These are phyloP conservation scores for Ophioderma brevispina DNA, from an alignment of 35 echinoderm and acorn worm genomes.

Conservation along the genomic window DNA sequence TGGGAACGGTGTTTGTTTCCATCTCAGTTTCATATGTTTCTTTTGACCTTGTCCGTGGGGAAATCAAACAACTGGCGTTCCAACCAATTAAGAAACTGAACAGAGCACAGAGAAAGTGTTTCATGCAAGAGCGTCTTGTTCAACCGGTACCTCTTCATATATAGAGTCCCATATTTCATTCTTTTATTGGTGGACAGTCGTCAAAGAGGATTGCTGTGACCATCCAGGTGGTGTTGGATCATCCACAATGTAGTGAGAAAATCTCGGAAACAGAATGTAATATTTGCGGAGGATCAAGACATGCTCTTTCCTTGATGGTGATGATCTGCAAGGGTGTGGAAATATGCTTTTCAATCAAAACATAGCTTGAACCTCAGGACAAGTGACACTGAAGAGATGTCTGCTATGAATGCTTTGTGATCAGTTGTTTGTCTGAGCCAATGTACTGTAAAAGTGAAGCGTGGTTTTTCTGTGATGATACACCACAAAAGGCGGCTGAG, in stretches of 20 bases:
- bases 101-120: neutral
- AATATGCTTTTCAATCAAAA: conserved; percentile 2
- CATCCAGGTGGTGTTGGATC: neutral
- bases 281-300: neutral
- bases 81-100: neutral
- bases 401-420: neutral
- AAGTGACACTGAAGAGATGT: neutral
- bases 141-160: neutral
- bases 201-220: conserved; percentile 7
- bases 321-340: neutral
- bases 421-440: neutral
- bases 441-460: neutral
- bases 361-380: neutral
- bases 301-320: conserved; percentile 7
- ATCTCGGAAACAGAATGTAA: neutral
- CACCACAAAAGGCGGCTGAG: too few species aligned
- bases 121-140: neutral
- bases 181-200: neutral
- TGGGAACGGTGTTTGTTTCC: neutral
- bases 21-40: neutral
- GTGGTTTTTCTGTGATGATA: neutral
- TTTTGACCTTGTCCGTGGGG: neutral
- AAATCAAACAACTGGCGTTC: neutral
- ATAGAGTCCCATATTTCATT: neutral
- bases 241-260: neutral